These are phyloP conservation scores for Daboia siamensis DNA, from an alignment of 2,113 vertebrate species.

Conservation along the genomic window DNA sequence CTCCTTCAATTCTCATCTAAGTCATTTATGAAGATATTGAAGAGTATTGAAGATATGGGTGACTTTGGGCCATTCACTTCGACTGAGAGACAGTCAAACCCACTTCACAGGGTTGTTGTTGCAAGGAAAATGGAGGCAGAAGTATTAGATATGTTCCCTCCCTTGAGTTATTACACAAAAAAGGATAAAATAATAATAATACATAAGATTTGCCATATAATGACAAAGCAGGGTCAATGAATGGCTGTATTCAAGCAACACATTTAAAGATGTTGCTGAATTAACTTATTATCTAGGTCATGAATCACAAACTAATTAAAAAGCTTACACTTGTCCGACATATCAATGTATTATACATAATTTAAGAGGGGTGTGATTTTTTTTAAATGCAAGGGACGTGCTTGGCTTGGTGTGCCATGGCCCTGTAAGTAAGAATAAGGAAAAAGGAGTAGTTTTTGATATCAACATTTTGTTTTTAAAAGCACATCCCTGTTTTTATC, in stretches of 20 bases:
- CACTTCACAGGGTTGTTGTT: neutral
- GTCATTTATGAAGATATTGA: too few relatives aligned
- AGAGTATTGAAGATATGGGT: neutral
- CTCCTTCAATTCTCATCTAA: too few relatives aligned
- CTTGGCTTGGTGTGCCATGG: neutral
- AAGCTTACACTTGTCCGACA: neutral
- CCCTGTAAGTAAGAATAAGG: neutral
- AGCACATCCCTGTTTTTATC: neutral
- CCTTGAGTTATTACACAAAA: neutral
- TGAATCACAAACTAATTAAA: neutral
- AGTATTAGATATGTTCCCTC: neutral
- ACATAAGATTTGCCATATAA: neutral
- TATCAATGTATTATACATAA: neutral
- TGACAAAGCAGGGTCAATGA: neutral
- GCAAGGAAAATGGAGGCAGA: neutral
- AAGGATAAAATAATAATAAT: neutral
- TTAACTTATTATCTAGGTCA: neutral
- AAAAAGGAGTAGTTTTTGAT: neutral
- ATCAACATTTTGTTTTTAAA: neutral
- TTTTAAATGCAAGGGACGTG: neutral
- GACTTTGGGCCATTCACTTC: neutral
- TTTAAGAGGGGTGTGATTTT: neutral
- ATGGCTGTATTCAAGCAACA: neutral
- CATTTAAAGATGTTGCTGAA: neutral
- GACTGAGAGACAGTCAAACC: neutral